Evolutionary conservation across 2,113 vertebrate genomes (phyloP).

Genomic region (Condylura cristata): DNA sequence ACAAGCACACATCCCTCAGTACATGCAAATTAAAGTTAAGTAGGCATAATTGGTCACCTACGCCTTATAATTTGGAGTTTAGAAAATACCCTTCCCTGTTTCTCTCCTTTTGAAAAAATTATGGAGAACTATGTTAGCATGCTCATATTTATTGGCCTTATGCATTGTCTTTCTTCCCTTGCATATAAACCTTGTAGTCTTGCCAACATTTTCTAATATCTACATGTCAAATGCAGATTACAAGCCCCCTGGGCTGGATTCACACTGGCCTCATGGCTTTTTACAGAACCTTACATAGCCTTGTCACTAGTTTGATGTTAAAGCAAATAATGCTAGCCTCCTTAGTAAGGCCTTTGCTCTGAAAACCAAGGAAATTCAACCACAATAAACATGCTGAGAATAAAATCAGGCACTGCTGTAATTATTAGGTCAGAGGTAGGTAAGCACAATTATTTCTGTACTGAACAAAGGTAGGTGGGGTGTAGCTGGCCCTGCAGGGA

Average conservation of each 20-base stretch:
- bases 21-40: neutral
- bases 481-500: slow-evolving; percentile 2
- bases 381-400: slow-evolving; percentile 66
- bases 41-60: neutral
- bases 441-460: slow-evolving; percentile 62
- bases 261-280: slow-evolving; percentile 68
- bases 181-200: neutral
- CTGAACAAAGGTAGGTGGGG: slow-evolving; percentile 68
- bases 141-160: slow-evolving; percentile 9
- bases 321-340: slow-evolving; percentile 64
- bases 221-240: slow-evolving; percentile 58
- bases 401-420: slow-evolving; percentile 63
- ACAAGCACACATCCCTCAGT: neutral
- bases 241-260: slow-evolving; percentile 51
- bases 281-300: slow-evolving; percentile 34
- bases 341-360: slow-evolving; percentile 53
- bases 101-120: slow-evolving; percentile 42
- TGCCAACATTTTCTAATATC: slow-evolving; percentile 57
- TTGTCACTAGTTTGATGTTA: slow-evolving; percentile 65
- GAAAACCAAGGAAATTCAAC: slow-evolving; percentile 38
- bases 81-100: neutral
- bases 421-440: slow-evolving; percentile 73
- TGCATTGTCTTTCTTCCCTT: slow-evolving; percentile 24
- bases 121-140: slow-evolving; percentile 38
- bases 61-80: slow-evolving; percentile 42